These are phyloP conservation scores for Pardalotus punctatus DNA, from an alignment of 2,113 vertebrate genomes.

Conservation along the genomic window DNA sequence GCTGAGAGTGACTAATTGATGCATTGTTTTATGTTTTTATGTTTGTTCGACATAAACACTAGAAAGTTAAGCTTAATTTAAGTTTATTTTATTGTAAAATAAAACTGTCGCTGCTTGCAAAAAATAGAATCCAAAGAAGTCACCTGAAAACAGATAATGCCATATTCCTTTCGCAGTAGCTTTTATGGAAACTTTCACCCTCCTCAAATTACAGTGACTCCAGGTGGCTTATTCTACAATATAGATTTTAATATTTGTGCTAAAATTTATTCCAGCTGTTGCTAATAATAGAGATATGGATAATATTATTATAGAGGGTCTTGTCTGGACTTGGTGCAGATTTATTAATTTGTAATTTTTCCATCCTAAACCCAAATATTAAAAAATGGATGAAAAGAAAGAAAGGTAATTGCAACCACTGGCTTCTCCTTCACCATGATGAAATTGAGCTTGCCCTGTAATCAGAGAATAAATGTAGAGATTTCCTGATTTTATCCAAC, in stretches of 20 bases:
- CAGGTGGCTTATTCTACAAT: background rate
- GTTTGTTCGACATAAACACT: background rate
- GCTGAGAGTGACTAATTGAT: background rate
- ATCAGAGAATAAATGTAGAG: constrained; percentile 14
- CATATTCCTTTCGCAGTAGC: background rate
- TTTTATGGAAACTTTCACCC: background rate
- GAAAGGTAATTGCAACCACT: background rate
- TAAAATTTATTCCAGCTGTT: constrained; percentile 43
- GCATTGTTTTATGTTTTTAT: background rate
- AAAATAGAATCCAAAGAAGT: background rate
- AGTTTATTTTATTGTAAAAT: background rate
- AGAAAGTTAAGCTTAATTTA: background rate
- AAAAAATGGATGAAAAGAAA: constrained; percentile 9
- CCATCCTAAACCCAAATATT: constrained; percentile 22
- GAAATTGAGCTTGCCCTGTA: background rate
- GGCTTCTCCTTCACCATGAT: background rate
- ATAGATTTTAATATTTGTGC: constrained; percentile 4
- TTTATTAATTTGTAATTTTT: constrained; percentile 45
- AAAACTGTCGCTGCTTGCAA: background rate
- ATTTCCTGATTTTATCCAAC: constrained; percentile 42
- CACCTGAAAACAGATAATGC: background rate
- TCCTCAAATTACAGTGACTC: background rate
- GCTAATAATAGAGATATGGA: constrained; percentile 2
- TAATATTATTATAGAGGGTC: background rate
- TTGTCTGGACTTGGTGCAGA: background rate